Percentiles rank a stretch among this genome's conserved stretches.
These are phyloP conservation scores for Rostratula benghalensis DNA, from an alignment of 2,113 vertebrate species.

Conservation along the genomic window DNA sequence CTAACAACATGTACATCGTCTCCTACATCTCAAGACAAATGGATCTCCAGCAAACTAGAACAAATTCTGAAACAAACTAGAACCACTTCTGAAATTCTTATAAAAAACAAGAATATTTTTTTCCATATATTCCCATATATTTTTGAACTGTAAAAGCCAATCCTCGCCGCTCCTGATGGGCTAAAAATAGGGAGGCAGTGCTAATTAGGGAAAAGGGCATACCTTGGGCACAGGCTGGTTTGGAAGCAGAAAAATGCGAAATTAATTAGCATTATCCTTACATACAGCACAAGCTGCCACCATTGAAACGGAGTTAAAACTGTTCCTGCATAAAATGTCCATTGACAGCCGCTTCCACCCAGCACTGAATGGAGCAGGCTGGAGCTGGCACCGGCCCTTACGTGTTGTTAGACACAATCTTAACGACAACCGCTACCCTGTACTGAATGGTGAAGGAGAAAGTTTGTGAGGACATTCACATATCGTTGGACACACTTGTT, in stretches of 20 bases:
- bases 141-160: not conserved
- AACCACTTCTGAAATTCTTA: not conserved
- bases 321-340: slow-evolving; percentile 25
- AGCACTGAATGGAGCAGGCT: not conserved
- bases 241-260: slow-evolving; percentile 8
- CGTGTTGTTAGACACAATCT: slow-evolving; percentile 22
- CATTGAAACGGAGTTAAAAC: not conserved
- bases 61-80: too few species aligned
- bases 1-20: not conserved
- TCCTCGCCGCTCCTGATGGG: not conserved
- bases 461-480: slow-evolving; percentile 29
- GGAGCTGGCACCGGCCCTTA: slow-evolving; percentile 31
- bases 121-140: not conserved
- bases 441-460: slow-evolving; percentile 19
- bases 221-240: not conserved
- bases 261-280: slow-evolving; percentile 23
- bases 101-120: not conserved
- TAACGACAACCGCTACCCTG: not conserved
- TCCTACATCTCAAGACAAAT: not conserved
- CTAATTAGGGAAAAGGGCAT: not conserved
- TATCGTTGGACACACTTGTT: slow-evolving; percentile 27
- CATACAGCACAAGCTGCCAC: slow-evolving; percentile 11
- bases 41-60: not conserved
- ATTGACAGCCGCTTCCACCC: not conserved
- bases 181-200: not conserved